Base-by-base conservation (phyloP, 2,888 invertebrate species). In the Girardia tigrina region DNA sequence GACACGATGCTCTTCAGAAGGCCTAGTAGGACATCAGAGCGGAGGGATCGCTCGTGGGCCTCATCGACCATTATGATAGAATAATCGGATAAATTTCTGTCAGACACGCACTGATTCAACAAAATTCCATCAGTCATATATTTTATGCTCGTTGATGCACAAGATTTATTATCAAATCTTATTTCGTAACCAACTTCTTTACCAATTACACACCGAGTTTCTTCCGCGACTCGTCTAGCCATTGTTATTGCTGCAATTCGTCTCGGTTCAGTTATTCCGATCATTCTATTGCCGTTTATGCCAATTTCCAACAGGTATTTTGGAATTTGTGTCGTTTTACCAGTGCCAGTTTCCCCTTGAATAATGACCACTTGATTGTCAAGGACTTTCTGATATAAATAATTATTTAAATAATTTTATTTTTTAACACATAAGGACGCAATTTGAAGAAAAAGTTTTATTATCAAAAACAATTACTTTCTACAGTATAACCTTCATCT, bases 1-100 rank as follows among this genome's bases (percentile, higher is more conserved):
- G 73, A 29, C 8, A 83, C 77, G 76, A 78, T 79, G 28, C 78
- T 76, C 76, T 83, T 83, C 12, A 84, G 78, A 79, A 83, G 81
- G 26, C 83, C 83, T 8, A 85, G 78, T 26, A 84, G 79, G n/a
- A 84, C 78, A 75, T 84, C 85, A 2, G 83, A 83, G 74, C 81
- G 80, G 20, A 84, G 80, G 72, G 81, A 83, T 77, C 84, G 78
- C 78, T 84, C 84, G 78, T 84, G 84, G 1, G 83, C 84, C 79
- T 84, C 84, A 78, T 84, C 84, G 70, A 56, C 23, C 56, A 56
- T 56, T 6, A 56, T 16, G 23, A 56, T 56, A 6, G 2, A n/a
- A 56, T 56, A 79, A 42, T 79, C 70, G 0, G 78, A 77, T 28
- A 84, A 79, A 6, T 77, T 42, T 14, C 77, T 78, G 77, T 83